Percentiles rank a stretch among this genome's conserved stretches.
These are phyloP conservation scores for Parauchenoglanis punctatus DNA, from an alignment of 2,797 vertebrate species.

Conservation along the genomic window DNA sequence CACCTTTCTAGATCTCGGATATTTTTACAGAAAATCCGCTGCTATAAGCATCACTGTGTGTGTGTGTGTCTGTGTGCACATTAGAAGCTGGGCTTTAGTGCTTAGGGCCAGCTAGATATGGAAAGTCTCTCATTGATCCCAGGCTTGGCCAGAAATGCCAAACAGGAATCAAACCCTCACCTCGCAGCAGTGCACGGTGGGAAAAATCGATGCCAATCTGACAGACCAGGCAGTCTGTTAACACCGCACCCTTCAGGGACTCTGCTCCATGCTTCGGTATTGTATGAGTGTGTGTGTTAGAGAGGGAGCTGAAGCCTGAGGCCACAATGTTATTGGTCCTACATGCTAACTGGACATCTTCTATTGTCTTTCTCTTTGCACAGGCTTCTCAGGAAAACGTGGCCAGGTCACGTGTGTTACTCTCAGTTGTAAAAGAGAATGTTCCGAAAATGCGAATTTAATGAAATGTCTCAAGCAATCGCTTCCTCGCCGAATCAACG, in stretches of 20 bases:
- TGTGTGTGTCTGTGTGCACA: constrained; percentile 8
- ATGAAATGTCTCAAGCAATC: constrained; percentile 4
- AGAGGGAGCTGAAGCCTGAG: constrained; percentile 21
- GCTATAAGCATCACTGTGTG: background rate
- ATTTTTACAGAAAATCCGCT: constrained; percentile 20
- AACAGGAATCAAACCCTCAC: constrained; percentile 56
- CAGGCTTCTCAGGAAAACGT: background rate
- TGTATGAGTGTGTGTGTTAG: constrained; percentile 32
- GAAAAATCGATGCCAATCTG: constrained; percentile 64
- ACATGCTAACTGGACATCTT: constrained; percentile 32
- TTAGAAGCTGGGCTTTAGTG: constrained; percentile 41
- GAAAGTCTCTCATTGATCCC: constrained; percentile 58
- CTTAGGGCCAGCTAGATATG: constrained; percentile 45
- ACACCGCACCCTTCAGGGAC: constrained; percentile 44
- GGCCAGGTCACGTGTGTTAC: background rate
- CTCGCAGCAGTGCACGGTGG: constrained; percentile 48
- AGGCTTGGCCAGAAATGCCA: constrained; percentile 56
- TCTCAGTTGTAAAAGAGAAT: background rate
- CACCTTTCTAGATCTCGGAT: background rate
- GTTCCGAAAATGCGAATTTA: background rate
- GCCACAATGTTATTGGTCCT: constrained; percentile 22
- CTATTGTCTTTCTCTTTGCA: background rate
- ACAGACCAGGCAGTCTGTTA: constrained; percentile 55
- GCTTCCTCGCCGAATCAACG: background rate
- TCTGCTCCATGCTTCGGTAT: constrained; percentile 13